Evolutionary conservation across 2,888 invertebrate genomes (phyloP).

Genomic region (Tricholauxania praeusta): DNA sequence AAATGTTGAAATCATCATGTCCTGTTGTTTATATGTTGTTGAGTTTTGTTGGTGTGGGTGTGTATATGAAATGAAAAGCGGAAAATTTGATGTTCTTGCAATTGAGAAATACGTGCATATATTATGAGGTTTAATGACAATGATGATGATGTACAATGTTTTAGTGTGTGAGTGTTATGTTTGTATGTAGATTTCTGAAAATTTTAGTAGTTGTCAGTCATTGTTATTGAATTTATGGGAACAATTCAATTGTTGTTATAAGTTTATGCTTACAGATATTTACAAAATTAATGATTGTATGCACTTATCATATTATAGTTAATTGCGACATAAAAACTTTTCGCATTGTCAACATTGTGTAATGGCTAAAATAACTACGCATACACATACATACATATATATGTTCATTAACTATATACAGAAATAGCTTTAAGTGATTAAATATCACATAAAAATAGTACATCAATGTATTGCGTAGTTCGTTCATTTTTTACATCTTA

Average conservation of each 20-base stretch:
- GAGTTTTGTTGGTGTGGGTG: slow-evolving; percentile 38
- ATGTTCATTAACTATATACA: too few relatives aligned
- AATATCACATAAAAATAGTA: too few relatives aligned
- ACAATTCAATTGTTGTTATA: too few relatives aligned
- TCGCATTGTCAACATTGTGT: too few relatives aligned
- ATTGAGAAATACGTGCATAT: background rate
- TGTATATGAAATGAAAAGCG: slow-evolving; percentile 6
- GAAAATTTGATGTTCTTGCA: slow-evolving; percentile 9
- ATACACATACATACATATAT: too few relatives aligned
- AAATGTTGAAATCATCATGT: slow-evolving; percentile 62
- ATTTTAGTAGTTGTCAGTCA: slow-evolving; percentile 10
- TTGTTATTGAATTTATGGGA: background rate
- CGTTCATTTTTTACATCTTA: too few relatives aligned
- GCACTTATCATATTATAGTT: background rate
- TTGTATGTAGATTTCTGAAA: background rate
- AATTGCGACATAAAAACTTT: too few relatives aligned
- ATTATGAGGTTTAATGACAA: background rate
- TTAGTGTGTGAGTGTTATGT: slow-evolving; percentile 22
- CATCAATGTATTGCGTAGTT: too few relatives aligned
- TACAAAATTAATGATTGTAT: slow-evolving; percentile 9
- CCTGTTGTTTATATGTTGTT: slow-evolving; percentile 43
- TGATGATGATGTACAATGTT: background rate
- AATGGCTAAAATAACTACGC: too few relatives aligned
- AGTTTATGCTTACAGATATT: too few relatives aligned
- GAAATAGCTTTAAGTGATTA: too few relatives aligned